A percentile compares a stretch with the other conserved stretches of the same genome.
Conservation (phyloP, 2,113 vertebrate species). For the Macaca nemestrina region DNA sequence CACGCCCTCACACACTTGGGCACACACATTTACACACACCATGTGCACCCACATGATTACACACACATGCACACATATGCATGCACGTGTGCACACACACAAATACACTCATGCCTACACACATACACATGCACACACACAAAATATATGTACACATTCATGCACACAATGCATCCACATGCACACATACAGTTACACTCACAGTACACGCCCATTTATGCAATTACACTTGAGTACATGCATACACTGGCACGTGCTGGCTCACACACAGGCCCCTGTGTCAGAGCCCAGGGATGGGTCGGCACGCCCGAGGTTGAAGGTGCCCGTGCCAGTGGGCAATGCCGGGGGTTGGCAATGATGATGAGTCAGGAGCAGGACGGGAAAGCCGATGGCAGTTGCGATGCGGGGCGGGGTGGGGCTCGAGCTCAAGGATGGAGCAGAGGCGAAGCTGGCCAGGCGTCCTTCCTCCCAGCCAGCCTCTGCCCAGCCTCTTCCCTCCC, state of each 20-base stretch:
- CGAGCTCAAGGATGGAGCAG: neutral
- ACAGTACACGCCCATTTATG: neutral
- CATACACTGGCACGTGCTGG: neutral
- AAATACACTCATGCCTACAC: neutral
- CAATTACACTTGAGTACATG: neutral
- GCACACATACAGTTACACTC: neutral
- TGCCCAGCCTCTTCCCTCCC: neutral
- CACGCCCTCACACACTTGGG: neutral
- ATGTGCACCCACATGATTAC: neutral
- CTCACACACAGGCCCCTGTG: neutral
- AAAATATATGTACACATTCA: neutral
- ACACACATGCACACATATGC: neutral
- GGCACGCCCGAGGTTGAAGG: neutral
- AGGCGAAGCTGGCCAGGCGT: neutral
- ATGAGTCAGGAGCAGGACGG: neutral
- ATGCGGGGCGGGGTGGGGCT: neutral
- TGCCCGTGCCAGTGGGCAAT: accelerated
- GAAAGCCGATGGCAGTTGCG: neutral
- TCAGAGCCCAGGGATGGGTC: too few relatives aligned
- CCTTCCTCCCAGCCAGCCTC: neutral
- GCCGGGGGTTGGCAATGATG: neutral
- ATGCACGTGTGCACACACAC: neutral
- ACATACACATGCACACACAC: neutral
- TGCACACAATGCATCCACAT: neutral
- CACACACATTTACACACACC: neutral